Percentiles rank a stretch among this genome's conserved stretches.
Conservation (phyloP, 2,888 invertebrate species). For the Platyscelio sp. region DNA sequence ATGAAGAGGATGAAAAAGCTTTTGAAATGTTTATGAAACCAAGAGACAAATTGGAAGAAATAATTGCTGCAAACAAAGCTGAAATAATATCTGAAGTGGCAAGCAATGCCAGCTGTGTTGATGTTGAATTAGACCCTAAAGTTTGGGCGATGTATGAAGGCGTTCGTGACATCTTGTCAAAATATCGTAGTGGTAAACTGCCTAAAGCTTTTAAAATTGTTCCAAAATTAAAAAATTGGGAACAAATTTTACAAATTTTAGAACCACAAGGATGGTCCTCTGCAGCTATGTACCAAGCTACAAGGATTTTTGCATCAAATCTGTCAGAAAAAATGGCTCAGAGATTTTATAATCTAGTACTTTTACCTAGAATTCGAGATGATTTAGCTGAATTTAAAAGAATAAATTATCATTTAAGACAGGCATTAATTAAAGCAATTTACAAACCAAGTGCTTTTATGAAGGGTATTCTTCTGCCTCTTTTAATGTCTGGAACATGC, state of each 20-base stretch:
- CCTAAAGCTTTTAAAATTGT: slow-evolving; percentile 99
- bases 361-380: slow-evolving; percentile 96
- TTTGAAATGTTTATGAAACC: slow-evolving; percentile 93
- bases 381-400: slow-evolving; percentile 98
- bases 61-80: slow-evolving; percentile 96
- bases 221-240: slow-evolving; percentile 97
- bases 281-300: slow-evolving; percentile 98
- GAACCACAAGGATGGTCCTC: slow-evolving; percentile 98
- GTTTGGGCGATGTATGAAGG: slow-evolving; percentile 96
- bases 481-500: slow-evolving; percentile 95
- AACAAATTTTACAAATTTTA: slow-evolving; percentile 94
- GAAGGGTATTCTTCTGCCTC: slow-evolving; percentile 94
- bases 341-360: slow-evolving; percentile 96
- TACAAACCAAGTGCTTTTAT: slow-evolving; percentile 99
- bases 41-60: slow-evolving; percentile 91
- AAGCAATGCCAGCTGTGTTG: slow-evolving; percentile 91
- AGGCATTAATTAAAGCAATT: slow-evolving; percentile 95
- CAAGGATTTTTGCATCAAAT: slow-evolving; percentile 98
- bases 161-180: slow-evolving; percentile 94
- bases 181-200: slow-evolving; percentile 97
- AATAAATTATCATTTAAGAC: slow-evolving; percentile 98
- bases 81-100: slow-evolving; percentile 96
- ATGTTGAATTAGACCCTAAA: slow-evolving; percentile 94
- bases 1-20: slow-evolving; percentile 95
- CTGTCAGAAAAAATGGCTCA: slow-evolving; percentile 98